phyloP scores from a whole-genome alignment of 1,140 invertebrate genomes.

The Zelostemma sp. region DNA sequence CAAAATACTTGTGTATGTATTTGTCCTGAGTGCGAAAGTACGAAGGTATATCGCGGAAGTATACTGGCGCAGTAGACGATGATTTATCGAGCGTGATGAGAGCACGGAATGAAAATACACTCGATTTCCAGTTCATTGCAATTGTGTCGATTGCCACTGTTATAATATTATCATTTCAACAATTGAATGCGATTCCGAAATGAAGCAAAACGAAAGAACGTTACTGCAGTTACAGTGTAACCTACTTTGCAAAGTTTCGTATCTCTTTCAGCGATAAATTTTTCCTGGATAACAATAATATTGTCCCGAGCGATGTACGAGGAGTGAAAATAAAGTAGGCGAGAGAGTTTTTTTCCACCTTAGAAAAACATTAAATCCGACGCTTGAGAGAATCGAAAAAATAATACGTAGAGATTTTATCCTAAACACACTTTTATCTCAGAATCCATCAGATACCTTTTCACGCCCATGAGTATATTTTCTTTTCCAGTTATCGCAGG shows the following conservation, averaged over 20 bases:
- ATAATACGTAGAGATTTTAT: background rate
- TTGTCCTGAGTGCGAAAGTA: background rate
- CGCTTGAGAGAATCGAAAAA: too few species aligned
- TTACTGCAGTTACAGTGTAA: too few species aligned
- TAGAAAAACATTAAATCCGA: too few species aligned
- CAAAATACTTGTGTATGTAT: background rate
- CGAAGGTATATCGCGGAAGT: background rate
- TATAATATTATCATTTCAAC: background rate
- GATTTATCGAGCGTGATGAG: background rate
- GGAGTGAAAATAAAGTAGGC: too few species aligned
- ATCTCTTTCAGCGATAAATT: too few species aligned
- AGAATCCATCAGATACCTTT: background rate
- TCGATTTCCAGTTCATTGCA: background rate
- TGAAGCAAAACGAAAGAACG: background rate
- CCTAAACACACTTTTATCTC: background rate
- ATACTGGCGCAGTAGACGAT: background rate
- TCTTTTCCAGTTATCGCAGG: background rate
- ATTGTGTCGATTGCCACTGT: background rate
- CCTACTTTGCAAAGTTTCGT: too few species aligned
- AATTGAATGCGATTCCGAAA: background rate
- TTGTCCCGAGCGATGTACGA: too few species aligned
- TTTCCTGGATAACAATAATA: too few species aligned
- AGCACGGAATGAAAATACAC: background rate
- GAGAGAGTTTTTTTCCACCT: too few species aligned
- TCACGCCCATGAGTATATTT: background rate